Conservation (phyloP, 2,888 invertebrate genomes). For the Phrixothrix hirtus region DNA sequence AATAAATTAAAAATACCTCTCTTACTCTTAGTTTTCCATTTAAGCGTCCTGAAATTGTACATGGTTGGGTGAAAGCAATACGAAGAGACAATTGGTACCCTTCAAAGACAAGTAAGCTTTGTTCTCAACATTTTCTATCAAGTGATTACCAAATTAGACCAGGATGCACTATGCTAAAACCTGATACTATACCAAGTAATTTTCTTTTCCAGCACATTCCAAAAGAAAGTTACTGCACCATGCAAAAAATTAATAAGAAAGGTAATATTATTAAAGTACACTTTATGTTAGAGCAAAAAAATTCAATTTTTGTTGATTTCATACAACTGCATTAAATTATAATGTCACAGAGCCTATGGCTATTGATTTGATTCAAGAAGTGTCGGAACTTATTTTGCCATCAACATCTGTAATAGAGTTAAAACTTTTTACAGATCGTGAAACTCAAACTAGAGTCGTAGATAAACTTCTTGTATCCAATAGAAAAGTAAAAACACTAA, state of each 20-base stretch:
- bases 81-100: conserved; percentile 28
- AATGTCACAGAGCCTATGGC: background rate
- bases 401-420: no score
- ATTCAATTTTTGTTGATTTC: no score
- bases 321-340: background rate
- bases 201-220: conserved; percentile 25
- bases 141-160: conserved; percentile 8
- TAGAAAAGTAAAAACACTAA: conserved; percentile 15
- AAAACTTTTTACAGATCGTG: no score
- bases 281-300: no score
- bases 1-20: no score
- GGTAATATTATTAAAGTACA: background rate
- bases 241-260: background rate
- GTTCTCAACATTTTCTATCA: conserved; percentile 30
- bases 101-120: conserved; percentile 31
- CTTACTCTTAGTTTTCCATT: background rate
- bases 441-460: background rate
- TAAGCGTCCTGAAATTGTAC: conserved; percentile 1
- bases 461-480: background rate
- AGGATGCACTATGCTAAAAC: conserved; percentile 19
- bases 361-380: no score
- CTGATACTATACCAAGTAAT: conserved; percentile 28
- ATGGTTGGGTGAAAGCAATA: background rate
- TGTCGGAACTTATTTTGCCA: no score
- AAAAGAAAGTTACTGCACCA: background rate